A percentile compares a stretch with the other conserved stretches of the same genome.
Evolutionary conservation across 2,797 vertebrate genomes (phyloP).

Genomic region (Diceros bicornis): DNA sequence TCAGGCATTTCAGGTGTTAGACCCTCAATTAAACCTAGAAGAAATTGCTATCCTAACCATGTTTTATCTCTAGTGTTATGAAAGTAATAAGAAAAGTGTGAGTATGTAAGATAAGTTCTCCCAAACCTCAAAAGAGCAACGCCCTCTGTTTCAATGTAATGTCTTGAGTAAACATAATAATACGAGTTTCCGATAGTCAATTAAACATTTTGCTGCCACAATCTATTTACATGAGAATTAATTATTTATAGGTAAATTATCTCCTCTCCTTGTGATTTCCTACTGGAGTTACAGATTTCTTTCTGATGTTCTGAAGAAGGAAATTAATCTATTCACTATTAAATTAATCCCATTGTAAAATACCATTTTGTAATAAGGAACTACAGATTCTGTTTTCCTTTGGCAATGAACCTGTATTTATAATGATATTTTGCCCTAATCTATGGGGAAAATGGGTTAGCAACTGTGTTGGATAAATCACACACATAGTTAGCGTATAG

Average conservation of each 20-base stretch:
- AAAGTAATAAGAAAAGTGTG: background rate
- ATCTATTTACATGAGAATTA: constrained; percentile 74
- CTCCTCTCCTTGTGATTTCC: constrained; percentile 51
- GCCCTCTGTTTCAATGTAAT: background rate
- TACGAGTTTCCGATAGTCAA: background rate
- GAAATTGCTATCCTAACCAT: background rate
- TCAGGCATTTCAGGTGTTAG: background rate
- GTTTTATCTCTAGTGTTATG: background rate
- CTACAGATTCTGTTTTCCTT: background rate
- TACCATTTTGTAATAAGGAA: background rate
- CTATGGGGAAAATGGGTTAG: background rate
- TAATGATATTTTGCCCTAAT: background rate
- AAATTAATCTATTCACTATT: constrained; percentile 69
- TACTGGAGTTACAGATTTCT: constrained; percentile 49
- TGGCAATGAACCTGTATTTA: background rate
- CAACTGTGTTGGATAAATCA: background rate
- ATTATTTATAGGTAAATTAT: constrained; percentile 75
- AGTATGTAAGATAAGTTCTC: constrained; percentile 10
- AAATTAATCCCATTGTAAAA: constrained; percentile 48
- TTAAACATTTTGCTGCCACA: constrained; percentile 67
- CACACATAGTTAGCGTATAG: background rate
- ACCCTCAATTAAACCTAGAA: background rate
- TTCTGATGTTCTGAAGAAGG: constrained; percentile 39
- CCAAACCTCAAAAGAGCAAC: background rate
- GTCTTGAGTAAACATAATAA: constrained; percentile 53